Evolutionary conservation across 2,888 invertebrate species (phyloP), one percentile per base, ranked within the genome.

Genomic region (Eurois occulta): DNA sequence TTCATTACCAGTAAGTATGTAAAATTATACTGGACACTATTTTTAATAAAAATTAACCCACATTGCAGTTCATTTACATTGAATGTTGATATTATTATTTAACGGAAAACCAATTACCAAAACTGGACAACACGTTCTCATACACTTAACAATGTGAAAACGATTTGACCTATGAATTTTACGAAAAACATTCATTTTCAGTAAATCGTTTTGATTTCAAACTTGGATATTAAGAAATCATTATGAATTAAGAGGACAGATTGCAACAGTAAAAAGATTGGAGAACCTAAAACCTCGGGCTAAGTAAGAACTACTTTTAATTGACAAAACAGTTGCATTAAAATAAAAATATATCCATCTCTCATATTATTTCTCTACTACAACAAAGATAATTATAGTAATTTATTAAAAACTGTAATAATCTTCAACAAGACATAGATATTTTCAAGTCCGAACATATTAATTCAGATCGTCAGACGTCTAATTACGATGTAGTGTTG

Each of bases 11-110:
- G n/a, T 13, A 46, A 62, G 28, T 48, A 46, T 70, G 38, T 83
- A 70, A 73, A 75, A 83, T 75, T 67, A 77, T 60, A 71, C 28
- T 73, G 58, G 73, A 66, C 38, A n/a, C 60, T 84, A 64, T 52
- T 48, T 74, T 58, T 67, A 62, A 24, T 67, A 62, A 24, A 64
- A 58, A n/a, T 32, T 60, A 65, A 55, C 18, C 60, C 67, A 72
- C 38, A 69, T 73, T 78, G 10, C 21, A 41, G 60, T 67, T n/a
- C 55, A 46, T 67, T 35, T 41, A 75, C 13, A 64, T 80, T 60
- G 43, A n/a, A 75, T 35, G n/a, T 75, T 43, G 74, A n/a, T 75
- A 35, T 55, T 66, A 66, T 38, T 66, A 65, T 66, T 62, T 58
- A 48, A 65, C 64, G 62, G 46, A 65, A 68, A 71, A 68, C 32